Base-by-base conservation (phyloP, 2,888 invertebrate species). In the Agonopterix arenella region DNA sequence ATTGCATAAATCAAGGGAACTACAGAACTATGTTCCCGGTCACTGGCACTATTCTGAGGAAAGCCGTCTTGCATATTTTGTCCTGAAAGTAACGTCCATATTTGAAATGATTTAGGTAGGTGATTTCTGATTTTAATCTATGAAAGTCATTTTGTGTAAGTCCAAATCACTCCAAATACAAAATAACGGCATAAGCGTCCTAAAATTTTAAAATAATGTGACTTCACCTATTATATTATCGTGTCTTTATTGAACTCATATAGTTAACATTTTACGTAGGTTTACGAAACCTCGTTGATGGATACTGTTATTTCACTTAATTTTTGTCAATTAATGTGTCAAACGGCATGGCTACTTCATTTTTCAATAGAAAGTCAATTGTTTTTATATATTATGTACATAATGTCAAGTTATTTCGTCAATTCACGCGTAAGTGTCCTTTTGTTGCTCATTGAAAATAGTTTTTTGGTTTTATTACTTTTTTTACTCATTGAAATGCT, bases 21-120 rank as follows among this genome's bases (percentile, higher is more conserved):
- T 44, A 11, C 16, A 38, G 11, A n/a, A 40, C 40, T 40, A 40
- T n/a, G 28, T 40, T 41, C 16, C 46, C 54, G 40, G 56, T 63
- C 61, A 56, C 66, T 73, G 75, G 76, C 72, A 79, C 76, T 49
- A 62, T 63, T 79, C 77, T 72, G 61, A 68, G 68, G 66, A 62
- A 74, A 77, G 72, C 88, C 88, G 84, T 85, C 84, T 86, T 78
- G 71, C 76, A 68, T 85, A 79, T 75, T 74, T 79, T 84, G 88
- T 86, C 88, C 88, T 86, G 62, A 79, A 71, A 77, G 60, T 84
- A 81, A 86, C 88, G 88, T 89, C 88, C 88, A 88, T 86, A 83
- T 84, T 81, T 78, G 73, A 79, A 81, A 84, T 84, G 76, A 80
- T 84, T 85, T 83, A 86, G 86, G 84, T 86, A 86, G 81, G 86